These are phyloP conservation scores for Cuniculus paca DNA, from an alignment of 2,797 vertebrate genomes.

Conservation along the genomic window DNA sequence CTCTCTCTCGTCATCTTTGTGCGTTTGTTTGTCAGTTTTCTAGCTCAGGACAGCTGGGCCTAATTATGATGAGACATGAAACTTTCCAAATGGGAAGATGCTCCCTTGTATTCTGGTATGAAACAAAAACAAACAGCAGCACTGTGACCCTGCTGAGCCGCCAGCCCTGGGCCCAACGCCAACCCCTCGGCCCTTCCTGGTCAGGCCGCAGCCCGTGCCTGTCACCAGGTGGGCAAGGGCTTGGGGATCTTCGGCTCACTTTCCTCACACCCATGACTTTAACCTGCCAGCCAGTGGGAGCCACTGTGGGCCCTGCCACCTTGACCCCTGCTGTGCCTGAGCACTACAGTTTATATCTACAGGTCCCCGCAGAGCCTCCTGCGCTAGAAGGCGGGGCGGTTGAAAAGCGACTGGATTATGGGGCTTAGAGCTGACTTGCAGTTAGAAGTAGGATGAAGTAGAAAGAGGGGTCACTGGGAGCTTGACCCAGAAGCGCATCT, in stretches of 20 bases:
- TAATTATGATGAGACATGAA: neutral
- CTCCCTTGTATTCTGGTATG: neutral
- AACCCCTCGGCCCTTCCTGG: neutral
- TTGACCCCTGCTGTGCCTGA: no score
- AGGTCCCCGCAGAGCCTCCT: neutral
- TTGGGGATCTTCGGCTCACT: neutral
- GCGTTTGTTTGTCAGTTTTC: neutral
- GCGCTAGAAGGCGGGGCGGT: neutral
- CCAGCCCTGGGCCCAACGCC: accelerated
- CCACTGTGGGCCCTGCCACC: neutral
- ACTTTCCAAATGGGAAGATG: neutral
- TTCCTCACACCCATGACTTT: neutral
- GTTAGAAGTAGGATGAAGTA: neutral
- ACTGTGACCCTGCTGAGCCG: neutral
- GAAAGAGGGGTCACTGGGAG: neutral
- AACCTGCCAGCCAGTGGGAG: neutral
- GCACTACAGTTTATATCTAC: neutral
- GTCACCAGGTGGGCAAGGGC: neutral
- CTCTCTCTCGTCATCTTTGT: no score
- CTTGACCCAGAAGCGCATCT: neutral
- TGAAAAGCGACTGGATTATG: neutral
- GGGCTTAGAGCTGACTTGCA: no score
- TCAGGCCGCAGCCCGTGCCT: neutral
- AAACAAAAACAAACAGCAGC: neutral
- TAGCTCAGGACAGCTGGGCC: neutral